Conservation (phyloP, 2,797 vertebrate genomes). For the Sylvia borin region DNA sequence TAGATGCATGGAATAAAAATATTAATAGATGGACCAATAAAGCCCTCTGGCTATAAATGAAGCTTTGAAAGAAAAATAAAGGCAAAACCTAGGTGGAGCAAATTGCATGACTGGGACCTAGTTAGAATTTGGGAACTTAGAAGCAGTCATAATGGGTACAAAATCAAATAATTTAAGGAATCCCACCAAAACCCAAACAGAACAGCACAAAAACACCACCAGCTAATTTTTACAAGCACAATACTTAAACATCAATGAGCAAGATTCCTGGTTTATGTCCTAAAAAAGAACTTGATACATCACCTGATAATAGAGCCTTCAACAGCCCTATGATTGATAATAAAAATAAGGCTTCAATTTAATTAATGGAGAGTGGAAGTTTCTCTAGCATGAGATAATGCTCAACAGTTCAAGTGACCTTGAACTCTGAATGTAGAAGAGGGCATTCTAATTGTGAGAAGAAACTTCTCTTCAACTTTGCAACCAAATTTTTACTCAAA, state of each 20-base stretch:
- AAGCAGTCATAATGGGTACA: background rate
- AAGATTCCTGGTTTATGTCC: background rate
- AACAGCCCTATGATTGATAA: background rate
- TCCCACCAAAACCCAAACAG: fast-evolving
- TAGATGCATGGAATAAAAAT: background rate
- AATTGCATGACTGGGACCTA: background rate
- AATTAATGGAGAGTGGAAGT: background rate
- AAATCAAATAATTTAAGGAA: background rate
- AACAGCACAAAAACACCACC: background rate
- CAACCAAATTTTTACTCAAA: slow-evolving; percentile 7
- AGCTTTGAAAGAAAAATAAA: background rate
- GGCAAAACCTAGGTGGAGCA: background rate
- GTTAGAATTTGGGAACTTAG: background rate
- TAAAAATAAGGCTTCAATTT: background rate
- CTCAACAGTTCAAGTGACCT: background rate
- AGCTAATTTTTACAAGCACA: background rate
- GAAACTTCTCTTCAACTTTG: slow-evolving; percentile 56
- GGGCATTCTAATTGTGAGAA: background rate
- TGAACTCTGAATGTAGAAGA: background rate
- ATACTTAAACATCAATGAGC: background rate
- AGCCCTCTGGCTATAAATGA: background rate
- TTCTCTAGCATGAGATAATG: background rate
- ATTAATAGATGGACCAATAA: background rate
- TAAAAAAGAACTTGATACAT: background rate
- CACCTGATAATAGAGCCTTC: background rate